Evolutionary conservation across 1,140 invertebrate genomes (phyloP).

Genomic region (Temnothorax nylanderi): DNA sequence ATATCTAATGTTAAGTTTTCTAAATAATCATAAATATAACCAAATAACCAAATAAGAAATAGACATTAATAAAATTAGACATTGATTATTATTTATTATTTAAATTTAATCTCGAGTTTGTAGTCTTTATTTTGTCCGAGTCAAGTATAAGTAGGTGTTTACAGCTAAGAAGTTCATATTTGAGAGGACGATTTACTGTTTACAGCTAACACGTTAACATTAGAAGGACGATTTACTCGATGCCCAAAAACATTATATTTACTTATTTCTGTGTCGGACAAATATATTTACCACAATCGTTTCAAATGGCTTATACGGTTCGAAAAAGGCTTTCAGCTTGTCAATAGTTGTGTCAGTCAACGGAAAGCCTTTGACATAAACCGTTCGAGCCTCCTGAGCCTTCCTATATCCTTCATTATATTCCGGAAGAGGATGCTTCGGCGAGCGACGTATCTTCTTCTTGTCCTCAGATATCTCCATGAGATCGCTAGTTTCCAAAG

Average conservation of each 20-base stretch:
- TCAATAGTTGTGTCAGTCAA: conserved; percentile 88
- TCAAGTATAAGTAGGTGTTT: neutral
- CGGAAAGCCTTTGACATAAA: conserved; percentile 97
- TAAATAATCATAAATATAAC: neutral
- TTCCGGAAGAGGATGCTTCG: conserved; percentile 93
- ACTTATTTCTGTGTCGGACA: neutral
- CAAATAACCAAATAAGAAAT: neutral
- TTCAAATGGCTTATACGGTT: conserved; percentile 90
- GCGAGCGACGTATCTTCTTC: conserved; percentile 92
- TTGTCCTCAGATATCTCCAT: conserved; percentile 93
- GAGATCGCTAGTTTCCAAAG: conserved; percentile 92
- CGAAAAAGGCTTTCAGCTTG: conserved; percentile 91
- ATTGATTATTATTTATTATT: neutral
- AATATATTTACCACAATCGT: conserved; percentile 89
- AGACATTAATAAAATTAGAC: neutral
- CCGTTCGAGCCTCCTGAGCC: conserved; percentile 90
- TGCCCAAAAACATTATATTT: neutral
- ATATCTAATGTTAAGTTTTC: neutral
- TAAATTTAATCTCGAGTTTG: neutral
- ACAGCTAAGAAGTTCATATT: neutral
- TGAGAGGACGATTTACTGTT: no score
- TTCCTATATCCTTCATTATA: conserved; percentile 93
- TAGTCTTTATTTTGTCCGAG: neutral
- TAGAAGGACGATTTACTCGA: neutral
- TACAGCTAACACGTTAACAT: no score